Evolutionary conservation across 2,113 vertebrate species (phyloP).

Genomic region (Pleuronectes platessa): DNA sequence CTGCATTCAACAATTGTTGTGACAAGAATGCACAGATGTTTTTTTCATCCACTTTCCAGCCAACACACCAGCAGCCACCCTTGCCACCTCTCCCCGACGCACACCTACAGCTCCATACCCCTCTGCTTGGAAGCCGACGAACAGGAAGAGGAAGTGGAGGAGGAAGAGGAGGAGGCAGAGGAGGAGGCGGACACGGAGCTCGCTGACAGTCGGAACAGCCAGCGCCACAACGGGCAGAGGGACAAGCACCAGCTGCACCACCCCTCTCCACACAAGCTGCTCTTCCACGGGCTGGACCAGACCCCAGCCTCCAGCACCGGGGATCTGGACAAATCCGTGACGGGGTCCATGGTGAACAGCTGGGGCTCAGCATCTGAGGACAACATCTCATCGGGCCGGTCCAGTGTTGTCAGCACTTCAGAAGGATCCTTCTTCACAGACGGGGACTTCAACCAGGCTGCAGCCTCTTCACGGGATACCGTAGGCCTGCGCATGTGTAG

Average conservation of each 20-base stretch:
- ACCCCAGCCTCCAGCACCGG: constrained; percentile 93
- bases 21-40: not conserved
- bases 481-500: constrained; percentile 89
- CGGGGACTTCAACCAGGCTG: constrained; percentile 93
- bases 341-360: constrained; percentile 96
- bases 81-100: constrained; percentile 86
- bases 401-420: constrained; percentile 91
- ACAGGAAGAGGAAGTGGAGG: constrained; percentile 48
- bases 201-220: constrained; percentile 75
- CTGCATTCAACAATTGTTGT: not conserved
- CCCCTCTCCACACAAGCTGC: constrained; percentile 81
- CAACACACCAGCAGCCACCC: constrained; percentile 85
- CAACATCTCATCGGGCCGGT: constrained; percentile 93
- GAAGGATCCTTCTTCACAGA: constrained; percentile 96
- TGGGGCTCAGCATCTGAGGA: constrained; percentile 97
- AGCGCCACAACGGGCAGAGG: constrained; percentile 56
- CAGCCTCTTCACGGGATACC: constrained; percentile 87
- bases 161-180: constrained; percentile 79
- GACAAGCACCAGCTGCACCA: constrained; percentile 72
- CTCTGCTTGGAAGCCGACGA: constrained; percentile 90
- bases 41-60: constrained; percentile 58
- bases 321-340: constrained; percentile 93
- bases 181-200: constrained; percentile 82
- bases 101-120: constrained; percentile 92
- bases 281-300: constrained; percentile 89